Base-by-base conservation (phyloP, 2,888 invertebrate genomes). In the Silvanus unidentatus region DNA sequence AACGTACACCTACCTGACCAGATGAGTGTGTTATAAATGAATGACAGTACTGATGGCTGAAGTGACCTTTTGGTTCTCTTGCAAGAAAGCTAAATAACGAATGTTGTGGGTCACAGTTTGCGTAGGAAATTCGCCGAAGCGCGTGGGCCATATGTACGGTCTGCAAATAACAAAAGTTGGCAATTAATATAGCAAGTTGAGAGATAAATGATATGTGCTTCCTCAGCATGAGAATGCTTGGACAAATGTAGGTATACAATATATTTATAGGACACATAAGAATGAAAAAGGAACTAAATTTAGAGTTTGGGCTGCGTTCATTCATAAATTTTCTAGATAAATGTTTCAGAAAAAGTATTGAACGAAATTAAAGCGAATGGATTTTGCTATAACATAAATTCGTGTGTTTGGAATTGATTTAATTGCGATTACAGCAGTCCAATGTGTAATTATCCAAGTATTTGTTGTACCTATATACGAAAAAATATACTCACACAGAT, bases 71-170 rank as follows among this genome's bases (percentile, higher is more conserved):
- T 45, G 82, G 86, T 73, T 80, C 84, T 63, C 81, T 74, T 12
- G 84, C 84, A 60, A 89, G 79, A 71, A 89, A 86, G 68, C 88
- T 86, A 76, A 89, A 89, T 72, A 87, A 82, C 57, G 82, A 78
- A 70, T 82, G 78, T 60, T 82, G 80, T 22, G 87, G 81, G 73
- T 89, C 88, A 82, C 88, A 88, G 63, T 87, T 87, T 63, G 88
- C 88, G 75, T 87, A 88, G 62, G 88, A 87, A 64, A 90, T 88
- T 70, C 90, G 81, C 60, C 87, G 82, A 63, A 89, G 74, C 62
- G 83, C 82, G 76, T 89, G 88, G 62, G 84, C 85, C 88, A 88
- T 89, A 73, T 84, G 82, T 73, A 88, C 85, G 67, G 78, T 79
- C 86, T 86, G 79, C 1, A 77, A 22, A 22, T 22, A 22, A 22